A percentile compares a stretch with the other conserved stretches of the same genome.
phyloP scores from a whole-genome alignment of 2,113 vertebrate species.

The Mohoua ochrocephala region DNA sequence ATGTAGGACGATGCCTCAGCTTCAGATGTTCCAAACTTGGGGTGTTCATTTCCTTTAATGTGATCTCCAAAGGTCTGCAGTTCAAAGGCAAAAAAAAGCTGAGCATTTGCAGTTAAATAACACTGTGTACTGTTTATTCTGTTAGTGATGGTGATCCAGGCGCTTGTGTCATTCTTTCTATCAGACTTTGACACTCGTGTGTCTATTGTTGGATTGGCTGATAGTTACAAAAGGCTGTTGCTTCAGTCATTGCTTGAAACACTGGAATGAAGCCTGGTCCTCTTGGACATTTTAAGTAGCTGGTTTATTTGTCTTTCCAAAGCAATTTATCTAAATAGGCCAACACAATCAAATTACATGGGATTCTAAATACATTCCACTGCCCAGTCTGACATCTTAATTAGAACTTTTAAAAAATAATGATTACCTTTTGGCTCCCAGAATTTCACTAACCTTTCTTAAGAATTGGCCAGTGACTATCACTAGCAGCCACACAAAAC shows the following conservation, averaged over 20 bases:
- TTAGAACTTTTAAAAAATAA: constrained; percentile 75
- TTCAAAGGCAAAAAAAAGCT: not conserved
- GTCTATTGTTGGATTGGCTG: constrained; percentile 50
- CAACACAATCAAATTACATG: constrained; percentile 77
- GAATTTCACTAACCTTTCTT: constrained; percentile 69
- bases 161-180: constrained; percentile 36
- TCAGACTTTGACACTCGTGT: constrained; percentile 68
- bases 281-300: constrained; percentile 72
- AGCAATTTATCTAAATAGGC: constrained; percentile 73
- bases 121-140: constrained; percentile 9
- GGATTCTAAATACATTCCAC: constrained; percentile 71
- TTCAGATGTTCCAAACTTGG: not conserved
- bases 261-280: constrained; percentile 67
- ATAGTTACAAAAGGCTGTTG: constrained; percentile 68
- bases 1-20: not conserved
- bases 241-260: constrained; percentile 66
- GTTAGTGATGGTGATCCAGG: not conserved
- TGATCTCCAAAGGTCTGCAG: not conserved
- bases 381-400: constrained; percentile 70
- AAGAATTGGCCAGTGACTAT: constrained; percentile 66
- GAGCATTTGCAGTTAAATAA: not conserved
- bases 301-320: constrained; percentile 77
- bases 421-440: constrained; percentile 55
- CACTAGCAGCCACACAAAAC: constrained; percentile 59
- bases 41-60: constrained; percentile 4